phyloP scores from a whole-genome alignment of 2,113 vertebrate species.

The Sylvicapra grimmia region DNA sequence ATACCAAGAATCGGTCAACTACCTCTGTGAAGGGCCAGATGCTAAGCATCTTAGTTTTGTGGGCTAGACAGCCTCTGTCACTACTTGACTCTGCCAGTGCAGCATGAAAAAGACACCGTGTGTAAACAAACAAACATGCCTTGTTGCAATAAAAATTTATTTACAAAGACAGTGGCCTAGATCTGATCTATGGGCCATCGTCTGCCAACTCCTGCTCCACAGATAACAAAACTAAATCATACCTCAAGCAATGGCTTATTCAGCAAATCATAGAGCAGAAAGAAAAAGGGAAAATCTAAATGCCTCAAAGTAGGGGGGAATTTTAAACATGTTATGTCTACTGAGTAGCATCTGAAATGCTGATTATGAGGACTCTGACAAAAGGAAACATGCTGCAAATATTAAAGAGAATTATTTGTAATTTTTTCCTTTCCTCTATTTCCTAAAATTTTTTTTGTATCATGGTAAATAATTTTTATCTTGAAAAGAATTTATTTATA shows the following conservation, averaged over 20 bases:
- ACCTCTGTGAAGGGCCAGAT: not conserved
- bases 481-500: constrained; percentile 16
- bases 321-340: not conserved
- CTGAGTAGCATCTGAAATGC: not conserved
- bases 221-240: not conserved
- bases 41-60: not conserved
- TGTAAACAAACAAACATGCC: not conserved
- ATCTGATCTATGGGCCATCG: not conserved
- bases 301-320: not conserved
- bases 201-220: not conserved
- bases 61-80: not conserved
- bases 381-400: not conserved
- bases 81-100: not conserved
- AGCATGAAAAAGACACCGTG: not conserved
- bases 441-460: not conserved
- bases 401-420: not conserved
- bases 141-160: constrained; percentile 12
- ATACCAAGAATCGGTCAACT: not conserved
- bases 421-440: not conserved
- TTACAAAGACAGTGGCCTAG: not conserved
- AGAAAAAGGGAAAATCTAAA: not conserved
- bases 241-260: not conserved
- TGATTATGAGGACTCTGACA: not conserved
- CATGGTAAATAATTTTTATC: not conserved
- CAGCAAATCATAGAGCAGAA: not conserved